Base-by-base conservation (phyloP, 2,888 invertebrate genomes). In the Drosophila buzzatii region DNA sequence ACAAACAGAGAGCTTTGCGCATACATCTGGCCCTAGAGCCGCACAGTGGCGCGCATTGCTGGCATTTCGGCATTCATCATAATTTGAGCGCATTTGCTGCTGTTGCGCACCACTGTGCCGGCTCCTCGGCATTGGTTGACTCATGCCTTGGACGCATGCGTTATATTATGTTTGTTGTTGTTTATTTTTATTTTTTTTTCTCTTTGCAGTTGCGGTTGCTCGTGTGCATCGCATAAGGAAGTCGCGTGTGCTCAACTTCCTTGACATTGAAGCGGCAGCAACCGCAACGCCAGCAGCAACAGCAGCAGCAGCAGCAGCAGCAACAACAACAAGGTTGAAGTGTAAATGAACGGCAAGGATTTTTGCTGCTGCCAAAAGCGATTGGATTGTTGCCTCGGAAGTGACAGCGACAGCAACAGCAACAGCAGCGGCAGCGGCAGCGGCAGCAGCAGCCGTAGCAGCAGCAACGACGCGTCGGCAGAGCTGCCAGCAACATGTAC, bases 181-280 rank as follows among this genome's bases (percentile, higher is more conserved):
- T 42, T n/a, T 63, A 61, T 56, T 68, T 18, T 59, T 51, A 14
- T 31, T 59, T 56, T 37, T 37, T 18, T 9, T n/a, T 18, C 47
- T 31, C 33, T 64, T 41, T 44, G 70, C 47, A 18, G 70, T 61
- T 59, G 69, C 31, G 63, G 52, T 49, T 63, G 65, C 41, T 76
- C 73, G 76, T 70, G 76, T 80, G 80, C 66, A 70, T 72, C 79
- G 68, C 82, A 83, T 86, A 86, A 85, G 85, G 85, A 85, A 85
- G 87, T 87, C 64, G 67, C 79, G 67, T 71, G 66, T 67, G 79
- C 79, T 71, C 81, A 85, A 85, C 85, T 85, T 85, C 85, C 85
- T 85, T 85, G 85, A 87, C 85, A 85, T 85, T 85, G 85, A 85
- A 85, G 80, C 72, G 65, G 65, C 74, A 44, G 47, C 58, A 47